These are phyloP conservation scores for Abscondita cerata DNA, from an alignment of 2,888 invertebrate species.

Conservation along the genomic window DNA sequence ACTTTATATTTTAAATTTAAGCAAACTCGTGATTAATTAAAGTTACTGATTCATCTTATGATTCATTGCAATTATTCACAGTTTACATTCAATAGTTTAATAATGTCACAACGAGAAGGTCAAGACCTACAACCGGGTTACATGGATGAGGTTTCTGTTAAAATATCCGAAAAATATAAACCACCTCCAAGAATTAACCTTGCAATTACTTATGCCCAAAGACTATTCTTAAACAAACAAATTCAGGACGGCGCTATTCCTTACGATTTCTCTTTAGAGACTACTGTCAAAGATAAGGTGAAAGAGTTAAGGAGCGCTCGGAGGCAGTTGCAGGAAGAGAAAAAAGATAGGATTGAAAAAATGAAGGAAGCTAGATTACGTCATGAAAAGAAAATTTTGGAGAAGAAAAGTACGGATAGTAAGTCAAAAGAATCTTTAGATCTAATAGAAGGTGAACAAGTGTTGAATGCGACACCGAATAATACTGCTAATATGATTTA, in stretches of 20 bases:
- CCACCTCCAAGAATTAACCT: slow-evolving; percentile 75
- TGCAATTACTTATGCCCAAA: slow-evolving; percentile 64
- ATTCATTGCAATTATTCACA: slow-evolving; percentile 29
- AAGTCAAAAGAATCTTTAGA: slow-evolving; percentile 29
- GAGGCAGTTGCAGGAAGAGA: slow-evolving; percentile 66
- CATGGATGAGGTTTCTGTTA: slow-evolving; percentile 87
- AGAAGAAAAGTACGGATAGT: slow-evolving; percentile 23
- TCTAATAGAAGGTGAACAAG: slow-evolving; percentile 41
- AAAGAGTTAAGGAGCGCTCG: slow-evolving; percentile 74
- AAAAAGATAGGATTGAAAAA: slow-evolving; percentile 66
- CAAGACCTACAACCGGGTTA: slow-evolving; percentile 61
- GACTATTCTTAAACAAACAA: slow-evolving; percentile 62
- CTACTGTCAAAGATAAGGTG: slow-evolving; percentile 73
- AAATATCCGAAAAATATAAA: slow-evolving; percentile 87
- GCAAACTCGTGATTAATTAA: neutral
- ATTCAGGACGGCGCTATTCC: slow-evolving; percentile 64
- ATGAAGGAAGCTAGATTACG: slow-evolving; percentile 66
- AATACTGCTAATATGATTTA: slow-evolving; percentile 13
- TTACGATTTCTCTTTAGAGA: slow-evolving; percentile 79
- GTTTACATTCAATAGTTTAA: slow-evolving; percentile 22
- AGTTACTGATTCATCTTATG: slow-evolving; percentile 37
- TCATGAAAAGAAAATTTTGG: slow-evolving; percentile 48
- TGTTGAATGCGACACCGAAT: slow-evolving; percentile 1
- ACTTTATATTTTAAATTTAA: too few relatives aligned
- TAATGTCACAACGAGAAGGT: slow-evolving; percentile 47